Base-by-base conservation (phyloP, 2,888 invertebrate species). In the Sinotaia quadrata region DNA sequence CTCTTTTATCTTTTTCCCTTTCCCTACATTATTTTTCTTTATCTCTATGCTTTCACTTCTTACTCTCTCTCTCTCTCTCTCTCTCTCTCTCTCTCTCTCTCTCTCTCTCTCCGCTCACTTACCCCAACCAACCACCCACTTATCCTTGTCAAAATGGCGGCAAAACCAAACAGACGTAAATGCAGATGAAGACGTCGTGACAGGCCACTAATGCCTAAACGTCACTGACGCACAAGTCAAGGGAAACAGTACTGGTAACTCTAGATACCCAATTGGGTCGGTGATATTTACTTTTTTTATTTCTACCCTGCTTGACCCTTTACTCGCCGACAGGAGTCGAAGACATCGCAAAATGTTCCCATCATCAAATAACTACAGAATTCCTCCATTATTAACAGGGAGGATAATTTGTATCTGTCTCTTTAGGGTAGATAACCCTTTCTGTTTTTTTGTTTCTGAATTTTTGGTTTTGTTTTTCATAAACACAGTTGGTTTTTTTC, bases 211-310 rank as follows among this genome's bases (percentile, higher is more conserved):
- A 61, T 51, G 33, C 61, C 15, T 15, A 10, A 8, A 33, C 61
- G 61, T 61, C 61, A 49, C 24, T 24, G 27, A 7, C 7, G 51
- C 12, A 51, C 12, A 21, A 7, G 7, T 7, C 7, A 47, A 49
- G 49, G 31, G 61, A 61, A 61, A 61, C 61, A 61, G 49, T 33
- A 61, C 51, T 36, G 33, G 61, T 51, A 61, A 61, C 51, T 61
- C 51, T 29, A 61, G 49, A 33, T 10, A 34, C 7, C 51, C n/a
- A 34, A 34, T 61, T 61, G 61, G 49, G 49, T 61, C 61, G 27
- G 34, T 49, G 29, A 27, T 61, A 49, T 61, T 61, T 61, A 34
- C 49, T 24, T n/a, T 21, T 24, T 34, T 34, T 44, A 29, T 61
- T 61, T 10, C 41, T 7, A 12, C 58, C 10, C 24, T 18, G 8